Conservation (phyloP, 2,888 invertebrate genomes). For the Sesia bembeciformis region DNA sequence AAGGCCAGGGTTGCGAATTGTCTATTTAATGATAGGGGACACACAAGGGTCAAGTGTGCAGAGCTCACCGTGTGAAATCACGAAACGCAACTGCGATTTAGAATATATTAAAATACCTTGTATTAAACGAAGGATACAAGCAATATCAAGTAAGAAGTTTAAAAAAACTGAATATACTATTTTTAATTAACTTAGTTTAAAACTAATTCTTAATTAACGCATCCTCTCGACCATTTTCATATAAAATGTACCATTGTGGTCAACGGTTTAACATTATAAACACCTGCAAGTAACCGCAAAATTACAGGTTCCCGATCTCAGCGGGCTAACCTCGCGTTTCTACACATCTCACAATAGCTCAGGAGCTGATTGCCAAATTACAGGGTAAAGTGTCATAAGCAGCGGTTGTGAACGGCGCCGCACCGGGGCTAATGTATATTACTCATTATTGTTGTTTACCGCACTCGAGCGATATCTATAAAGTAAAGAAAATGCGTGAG, state of each 20-base stretch:
- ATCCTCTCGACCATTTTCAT: slow-evolving; percentile 23
- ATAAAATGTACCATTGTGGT: slow-evolving; percentile 26
- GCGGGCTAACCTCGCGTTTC: slow-evolving; percentile 31
- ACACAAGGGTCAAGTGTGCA: slow-evolving; percentile 57
- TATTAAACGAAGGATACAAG: too few relatives aligned
- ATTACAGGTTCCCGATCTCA: slow-evolving; percentile 53
- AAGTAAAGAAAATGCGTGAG: too few relatives aligned
- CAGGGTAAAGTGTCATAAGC: slow-evolving; percentile 61
- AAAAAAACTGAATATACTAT: too few relatives aligned
- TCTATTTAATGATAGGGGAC: slow-evolving; percentile 50
- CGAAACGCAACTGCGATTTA: neutral
- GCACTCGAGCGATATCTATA: neutral
- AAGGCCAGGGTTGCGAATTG: slow-evolving; percentile 47
- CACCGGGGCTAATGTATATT: slow-evolving; percentile 14
- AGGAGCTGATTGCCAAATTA: slow-evolving; percentile 61
- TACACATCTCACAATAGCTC: slow-evolving; percentile 36
- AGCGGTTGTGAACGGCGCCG: slow-evolving; percentile 32
- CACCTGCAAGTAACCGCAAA: slow-evolving; percentile 63
- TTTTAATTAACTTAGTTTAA: too few relatives aligned
- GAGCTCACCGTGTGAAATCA: slow-evolving; percentile 58
- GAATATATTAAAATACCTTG: too few relatives aligned
- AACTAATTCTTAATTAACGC: slow-evolving; percentile 7
- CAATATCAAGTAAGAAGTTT: too few relatives aligned
- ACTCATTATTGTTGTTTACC: slow-evolving; percentile 26
- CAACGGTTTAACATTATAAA: slow-evolving; percentile 38